These are phyloP conservation scores for Corynorhinus townsendii DNA, from an alignment of 2,113 vertebrate species.

Conservation along the genomic window DNA sequence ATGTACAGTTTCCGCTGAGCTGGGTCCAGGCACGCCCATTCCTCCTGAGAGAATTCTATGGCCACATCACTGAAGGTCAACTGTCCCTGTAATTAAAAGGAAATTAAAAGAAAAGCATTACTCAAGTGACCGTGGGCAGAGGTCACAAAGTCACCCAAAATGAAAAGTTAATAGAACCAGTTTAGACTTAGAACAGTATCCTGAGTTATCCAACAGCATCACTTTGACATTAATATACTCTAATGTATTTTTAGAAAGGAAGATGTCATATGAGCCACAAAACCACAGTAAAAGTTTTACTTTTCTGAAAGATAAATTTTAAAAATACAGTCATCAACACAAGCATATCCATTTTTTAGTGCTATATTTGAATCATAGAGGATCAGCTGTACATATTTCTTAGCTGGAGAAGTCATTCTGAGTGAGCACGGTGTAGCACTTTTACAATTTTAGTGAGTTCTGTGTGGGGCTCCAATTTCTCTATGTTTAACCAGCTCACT, in stretches of 20 bases:
- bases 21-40: neutral
- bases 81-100: neutral
- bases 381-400: neutral
- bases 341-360: neutral
- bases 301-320: neutral
- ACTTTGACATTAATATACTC: neutral
- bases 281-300: neutral
- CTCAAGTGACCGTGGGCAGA: neutral
- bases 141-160: neutral
- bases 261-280: neutral
- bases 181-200: neutral
- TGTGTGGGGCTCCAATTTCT: neutral
- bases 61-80: conserved; percentile 8
- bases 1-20: neutral
- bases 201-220: neutral
- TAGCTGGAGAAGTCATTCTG: neutral
- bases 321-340: neutral
- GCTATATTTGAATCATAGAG: neutral
- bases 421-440: neutral
- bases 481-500: neutral
- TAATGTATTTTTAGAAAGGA: neutral
- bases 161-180: neutral
- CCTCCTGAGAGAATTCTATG: neutral
- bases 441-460: neutral
- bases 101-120: neutral